Evolutionary conservation across 2,113 vertebrate species (phyloP), one percentile per base, ranked within the genome.

Genomic region (Cygnus buccinator): DNA sequence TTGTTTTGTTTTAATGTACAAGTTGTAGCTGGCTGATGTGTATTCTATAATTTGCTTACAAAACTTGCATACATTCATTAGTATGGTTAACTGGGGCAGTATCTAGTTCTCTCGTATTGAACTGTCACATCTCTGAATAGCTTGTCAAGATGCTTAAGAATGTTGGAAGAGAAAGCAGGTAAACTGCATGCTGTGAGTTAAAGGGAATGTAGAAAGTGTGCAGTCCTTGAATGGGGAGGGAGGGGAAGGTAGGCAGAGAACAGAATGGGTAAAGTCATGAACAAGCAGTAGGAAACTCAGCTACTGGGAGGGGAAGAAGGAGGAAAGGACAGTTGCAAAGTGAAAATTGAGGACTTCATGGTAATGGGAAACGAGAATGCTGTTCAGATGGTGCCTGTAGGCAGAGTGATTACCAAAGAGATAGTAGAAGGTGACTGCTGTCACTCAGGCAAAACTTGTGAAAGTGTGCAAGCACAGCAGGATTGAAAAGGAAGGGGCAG

Each of bases 181-280:
- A 65, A 41, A 21, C 48, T 48, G n/a, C 9, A 1, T 59, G 44
- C 8, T 2, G 0, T 3, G 19, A 21, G 10, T 10, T 37, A 11
- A 8, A 35, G 59, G 43, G 29, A 8, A 20, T 3, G 19, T 11
- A 73, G 67, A 20, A 20, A 41, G 13, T 3, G 23, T 2, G 14
- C 52, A 29, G 52, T 29, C 52, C 26, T 14, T 54, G 25, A 28
- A 28, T 15, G 17, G 44, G 44, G 26, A 54, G 52, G 52, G 52
- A 54, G 52, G 52, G 52, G 52, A 28, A 54, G 52, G 26, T 54
- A 9, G 52, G 1, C 31, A 31, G 43, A 22, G 35, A 68, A 31
- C 0, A 8, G 63, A 23, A 18, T 3, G 62, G 9, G 44, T 29
- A 2, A 18, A 18, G 22, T 33, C 4, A 1, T 6, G 23, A 3